Percentiles rank a stretch among this genome's conserved stretches.
Evolutionary conservation across 2,797 vertebrate species (phyloP).

Genomic region (Gymnopithys bicolor): DNA sequence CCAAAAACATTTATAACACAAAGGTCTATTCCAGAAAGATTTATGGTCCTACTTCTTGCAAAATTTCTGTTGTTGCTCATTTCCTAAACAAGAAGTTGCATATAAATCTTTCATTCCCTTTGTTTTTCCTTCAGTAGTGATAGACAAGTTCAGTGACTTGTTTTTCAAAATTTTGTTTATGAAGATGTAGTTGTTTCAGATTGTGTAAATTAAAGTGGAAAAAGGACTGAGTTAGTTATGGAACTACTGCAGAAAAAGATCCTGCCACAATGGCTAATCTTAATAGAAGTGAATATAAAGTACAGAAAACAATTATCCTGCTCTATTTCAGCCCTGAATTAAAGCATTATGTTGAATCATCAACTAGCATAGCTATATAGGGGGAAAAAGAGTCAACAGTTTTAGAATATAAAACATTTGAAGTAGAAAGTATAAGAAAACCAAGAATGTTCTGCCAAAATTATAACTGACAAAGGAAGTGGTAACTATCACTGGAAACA

Average conservation of each 20-base stretch:
- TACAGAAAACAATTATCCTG: background rate
- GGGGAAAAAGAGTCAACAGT: background rate
- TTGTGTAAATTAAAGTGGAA: background rate
- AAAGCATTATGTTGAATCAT: background rate
- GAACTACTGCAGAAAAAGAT: background rate
- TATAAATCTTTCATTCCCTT: background rate
- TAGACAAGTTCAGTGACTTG: background rate
- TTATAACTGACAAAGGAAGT: background rate
- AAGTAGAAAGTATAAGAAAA: background rate
- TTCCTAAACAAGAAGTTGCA: background rate
- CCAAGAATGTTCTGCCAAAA: background rate
- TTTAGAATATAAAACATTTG: background rate
- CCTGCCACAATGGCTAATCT: background rate
- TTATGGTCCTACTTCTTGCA: background rate
- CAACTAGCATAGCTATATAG: background rate
- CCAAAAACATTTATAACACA: background rate
- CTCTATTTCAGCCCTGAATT: background rate
- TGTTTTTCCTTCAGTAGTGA: background rate
- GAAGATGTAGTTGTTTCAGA: background rate
- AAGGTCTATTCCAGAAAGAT: background rate
- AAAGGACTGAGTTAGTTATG: background rate
- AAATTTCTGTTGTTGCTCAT: background rate
- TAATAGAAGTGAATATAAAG: background rate
- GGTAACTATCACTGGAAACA: background rate
- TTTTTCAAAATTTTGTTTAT: background rate